Evolutionary conservation across 2,113 vertebrate genomes (phyloP), one percentile per base, ranked within the genome.

Genomic region (Gymnorhina tibicen): DNA sequence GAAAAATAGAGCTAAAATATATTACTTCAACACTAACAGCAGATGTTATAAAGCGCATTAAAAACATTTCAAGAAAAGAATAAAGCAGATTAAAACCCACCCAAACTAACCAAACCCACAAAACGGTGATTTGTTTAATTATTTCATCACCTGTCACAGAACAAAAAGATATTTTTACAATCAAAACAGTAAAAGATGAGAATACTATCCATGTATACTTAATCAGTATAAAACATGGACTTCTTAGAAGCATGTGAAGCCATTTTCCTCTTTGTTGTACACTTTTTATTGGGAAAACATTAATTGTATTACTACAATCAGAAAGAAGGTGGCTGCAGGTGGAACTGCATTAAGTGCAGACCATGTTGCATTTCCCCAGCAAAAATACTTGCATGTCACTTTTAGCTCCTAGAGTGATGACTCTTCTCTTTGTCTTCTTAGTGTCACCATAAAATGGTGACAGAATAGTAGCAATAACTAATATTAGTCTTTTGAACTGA

Each of bases 1-100:
- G 58, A 50, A 92, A 95, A 94, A 91, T 85, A 95, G 49, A 88
- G 30, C n/a, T 83, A 52, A 93, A 97, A 90, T 58, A 27, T 53
- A 27, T 74, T 77, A 16, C 13, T 76, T 59, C 44, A 76, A 3
- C 16, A 74, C 18, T 83, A 94, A 78, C 33, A 93, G 35, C 68
- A 96, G 35, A 55, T 96, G 23, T 67, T 84, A 86, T 37, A 15
- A 41, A 35, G 19, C 76, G 67, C 27, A 85, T 95, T 88, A 44
- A 39, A 93, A 84, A 64, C 33, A 96, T 44, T 89, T 63, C 9
- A 74, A 73, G 28, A 47, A 46, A 91, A 85, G 33, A 50, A 59
- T 10, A 53, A 78, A 64, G 27, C 9, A 49, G 26, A 55, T 4
- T 49, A 2, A 70, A 46, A 70, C 18, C 1, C 2, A 37, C 3